Evolutionary conservation across 2,888 invertebrate genomes (phyloP).

Genomic region (Dorcus parallelipipedus): DNA sequence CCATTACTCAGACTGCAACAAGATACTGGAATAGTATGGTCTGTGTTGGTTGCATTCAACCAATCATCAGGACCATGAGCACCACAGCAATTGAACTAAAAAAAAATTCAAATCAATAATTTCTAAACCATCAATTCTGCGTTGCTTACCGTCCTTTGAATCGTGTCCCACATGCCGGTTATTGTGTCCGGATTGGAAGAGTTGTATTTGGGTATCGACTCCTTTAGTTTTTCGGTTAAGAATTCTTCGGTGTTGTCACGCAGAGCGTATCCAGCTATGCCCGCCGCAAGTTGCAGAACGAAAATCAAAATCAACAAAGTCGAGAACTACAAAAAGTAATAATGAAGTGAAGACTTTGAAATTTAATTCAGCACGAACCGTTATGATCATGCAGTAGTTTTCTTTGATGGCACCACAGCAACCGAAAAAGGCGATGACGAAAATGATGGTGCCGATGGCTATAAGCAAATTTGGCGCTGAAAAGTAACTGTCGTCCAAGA

Average conservation of each 20-base stretch:
- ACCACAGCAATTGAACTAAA: conserved; percentile 73
- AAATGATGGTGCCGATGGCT: conserved; percentile 83
- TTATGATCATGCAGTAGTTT: conserved; percentile 90
- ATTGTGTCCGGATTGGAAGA: conserved; percentile 52
- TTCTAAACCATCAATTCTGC: background rate
- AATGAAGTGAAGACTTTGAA: background rate
- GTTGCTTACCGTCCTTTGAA: conserved; percentile 72
- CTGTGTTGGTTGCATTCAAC: conserved; percentile 46
- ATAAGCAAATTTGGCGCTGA: conserved; percentile 84
- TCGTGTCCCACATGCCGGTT: conserved; percentile 71
- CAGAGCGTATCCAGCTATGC: conserved; percentile 76
- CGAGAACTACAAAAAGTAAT: conserved; percentile 62
- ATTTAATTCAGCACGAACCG: conserved; percentile 59
- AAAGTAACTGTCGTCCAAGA: conserved; percentile 78
- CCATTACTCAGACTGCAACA: conserved; percentile 60
- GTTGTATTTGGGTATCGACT: conserved; percentile 63
- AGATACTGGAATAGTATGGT: conserved; percentile 55
- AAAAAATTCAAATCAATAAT: conserved; percentile 19
- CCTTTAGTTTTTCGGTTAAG: conserved; percentile 64
- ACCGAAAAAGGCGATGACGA: conserved; percentile 90
- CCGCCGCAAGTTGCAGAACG: conserved; percentile 80
- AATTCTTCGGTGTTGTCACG: conserved; percentile 63
- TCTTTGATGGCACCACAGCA: conserved; percentile 95
- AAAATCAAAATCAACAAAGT: conserved; percentile 75
- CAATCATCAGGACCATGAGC: conserved; percentile 62